phyloP scores from a whole-genome alignment of 2,797 vertebrate genomes.

The Schizothorax lantsangensis region DNA sequence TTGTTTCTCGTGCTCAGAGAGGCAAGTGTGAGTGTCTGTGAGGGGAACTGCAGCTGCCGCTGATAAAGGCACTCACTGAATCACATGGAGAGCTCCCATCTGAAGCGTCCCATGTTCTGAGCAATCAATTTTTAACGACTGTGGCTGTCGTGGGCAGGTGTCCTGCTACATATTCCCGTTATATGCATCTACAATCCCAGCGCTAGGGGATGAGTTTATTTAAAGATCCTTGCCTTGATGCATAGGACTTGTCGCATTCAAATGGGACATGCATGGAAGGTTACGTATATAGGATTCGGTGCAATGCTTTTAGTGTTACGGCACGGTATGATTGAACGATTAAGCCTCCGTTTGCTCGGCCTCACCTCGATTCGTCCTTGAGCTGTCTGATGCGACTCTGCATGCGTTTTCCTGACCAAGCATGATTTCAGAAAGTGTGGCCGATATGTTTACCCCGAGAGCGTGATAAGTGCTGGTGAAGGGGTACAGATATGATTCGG shows the following conservation, averaged over 20 bases:
- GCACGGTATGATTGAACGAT: conserved; percentile 4
- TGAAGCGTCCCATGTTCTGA: conserved; percentile 78
- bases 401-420: neutral
- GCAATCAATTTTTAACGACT: conserved; percentile 71
- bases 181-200: neutral
- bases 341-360: conserved; percentile 13
- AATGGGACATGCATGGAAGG: conserved; percentile 31
- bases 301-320: conserved; percentile 6
- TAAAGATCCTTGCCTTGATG: neutral
- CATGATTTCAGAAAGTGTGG: conserved; percentile 22
- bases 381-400: conserved; percentile 14
- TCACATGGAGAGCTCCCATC: conserved; percentile 71
- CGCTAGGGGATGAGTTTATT: conserved; percentile 8
- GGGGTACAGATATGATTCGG: neutral
- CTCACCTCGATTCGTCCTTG: conserved; percentile 62
- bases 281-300: neutral
- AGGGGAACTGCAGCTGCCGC: conserved; percentile 69
- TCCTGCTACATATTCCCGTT: neutral
- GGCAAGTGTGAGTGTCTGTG: conserved; percentile 59
- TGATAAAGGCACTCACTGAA: conserved; percentile 67
- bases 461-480: neutral
- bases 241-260: conserved; percentile 18
- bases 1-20: conserved; percentile 71
- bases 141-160: conserved; percentile 41
- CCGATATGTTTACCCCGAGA: conserved; percentile 23